A percentile compares a stretch with the other conserved stretches of the same genome.
Conservation (phyloP, 2,797 vertebrate species). For the Scarus forsteni region DNA sequence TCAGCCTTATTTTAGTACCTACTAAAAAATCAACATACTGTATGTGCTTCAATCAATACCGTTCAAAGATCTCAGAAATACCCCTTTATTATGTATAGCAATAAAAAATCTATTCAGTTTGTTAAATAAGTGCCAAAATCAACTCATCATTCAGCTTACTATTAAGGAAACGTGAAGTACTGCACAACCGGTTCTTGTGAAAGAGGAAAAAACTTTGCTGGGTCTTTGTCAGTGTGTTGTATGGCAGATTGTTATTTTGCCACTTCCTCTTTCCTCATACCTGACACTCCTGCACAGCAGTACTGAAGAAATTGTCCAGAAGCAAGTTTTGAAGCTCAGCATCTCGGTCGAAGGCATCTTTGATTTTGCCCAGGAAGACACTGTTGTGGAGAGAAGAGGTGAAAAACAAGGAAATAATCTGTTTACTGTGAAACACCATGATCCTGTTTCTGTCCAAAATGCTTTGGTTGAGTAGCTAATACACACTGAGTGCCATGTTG, state of each 20-base stretch:
- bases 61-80: neutral
- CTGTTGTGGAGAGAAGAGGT: conserved; percentile 71
- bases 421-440: neutral
- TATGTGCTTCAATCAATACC: too few relatives aligned
- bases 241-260: conserved; percentile 35
- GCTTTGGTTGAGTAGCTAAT: neutral
- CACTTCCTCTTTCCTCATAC: conserved; percentile 81
- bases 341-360: conserved; percentile 94
- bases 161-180: neutral
- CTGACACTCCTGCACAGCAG: conserved; percentile 93
- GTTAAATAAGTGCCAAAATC: neutral
- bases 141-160: neutral
- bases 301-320: conserved; percentile 92
- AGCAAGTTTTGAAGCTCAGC: conserved; percentile 91
- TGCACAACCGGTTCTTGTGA: conserved; percentile 22
- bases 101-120: neutral
- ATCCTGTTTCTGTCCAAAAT: neutral
- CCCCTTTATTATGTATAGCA: neutral
- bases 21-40: too few relatives aligned
- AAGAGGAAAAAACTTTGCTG: conserved; percentile 41
- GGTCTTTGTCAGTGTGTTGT: conserved; percentile 42
- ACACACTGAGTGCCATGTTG: conserved; percentile 9
- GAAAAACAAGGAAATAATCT: neutral
- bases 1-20: too few relatives aligned
- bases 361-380: conserved; percentile 97